Percentiles rank a stretch among this genome's conserved stretches.
Conservation (phyloP, 2,888 invertebrate genomes). For the Panopea generosa region DNA sequence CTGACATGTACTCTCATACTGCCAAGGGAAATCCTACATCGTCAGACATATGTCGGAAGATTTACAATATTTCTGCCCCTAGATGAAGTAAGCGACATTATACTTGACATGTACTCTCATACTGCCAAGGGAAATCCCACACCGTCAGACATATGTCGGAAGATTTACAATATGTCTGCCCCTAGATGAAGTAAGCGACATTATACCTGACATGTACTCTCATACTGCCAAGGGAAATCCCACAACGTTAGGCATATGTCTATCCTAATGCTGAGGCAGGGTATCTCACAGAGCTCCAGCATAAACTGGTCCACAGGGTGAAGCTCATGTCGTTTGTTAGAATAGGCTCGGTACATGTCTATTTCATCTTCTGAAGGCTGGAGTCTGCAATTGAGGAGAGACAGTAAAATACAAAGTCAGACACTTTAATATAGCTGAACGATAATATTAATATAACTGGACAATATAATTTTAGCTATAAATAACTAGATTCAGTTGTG, state of each 20-base stretch:
- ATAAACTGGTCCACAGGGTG: slow-evolving; percentile 75
- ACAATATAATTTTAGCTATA: too few species aligned
- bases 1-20: too few species aligned
- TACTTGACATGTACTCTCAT: slow-evolving; percentile 61
- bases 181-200: too few species aligned
- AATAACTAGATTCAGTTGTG: too few species aligned
- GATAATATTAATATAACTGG: too few species aligned
- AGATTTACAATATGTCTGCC: too few species aligned
- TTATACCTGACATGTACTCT: slow-evolving; percentile 58
- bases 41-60: too few species aligned
- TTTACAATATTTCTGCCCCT: too few species aligned
- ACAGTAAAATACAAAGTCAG: too few species aligned
- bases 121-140: slow-evolving; percentile 75
- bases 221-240: slow-evolving; percentile 74
- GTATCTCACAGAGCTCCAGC: slow-evolving; percentile 75
- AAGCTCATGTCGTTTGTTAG: slow-evolving; percentile 63
- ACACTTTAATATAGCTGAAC: too few species aligned
- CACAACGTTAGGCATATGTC: slow-evolving; percentile 72
- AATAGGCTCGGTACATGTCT: slow-evolving; percentile 75
- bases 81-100: not conserved
- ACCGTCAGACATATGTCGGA: slow-evolving; percentile 72
- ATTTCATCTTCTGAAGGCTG: slow-evolving; percentile 76
- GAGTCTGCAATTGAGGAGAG: slow-evolving; percentile 39
- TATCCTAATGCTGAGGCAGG: slow-evolving; percentile 69
- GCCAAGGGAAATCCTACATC: too few species aligned